These are phyloP conservation scores for Tridacna gigas DNA, from an alignment of 2,888 invertebrate genomes.

Conservation along the genomic window DNA sequence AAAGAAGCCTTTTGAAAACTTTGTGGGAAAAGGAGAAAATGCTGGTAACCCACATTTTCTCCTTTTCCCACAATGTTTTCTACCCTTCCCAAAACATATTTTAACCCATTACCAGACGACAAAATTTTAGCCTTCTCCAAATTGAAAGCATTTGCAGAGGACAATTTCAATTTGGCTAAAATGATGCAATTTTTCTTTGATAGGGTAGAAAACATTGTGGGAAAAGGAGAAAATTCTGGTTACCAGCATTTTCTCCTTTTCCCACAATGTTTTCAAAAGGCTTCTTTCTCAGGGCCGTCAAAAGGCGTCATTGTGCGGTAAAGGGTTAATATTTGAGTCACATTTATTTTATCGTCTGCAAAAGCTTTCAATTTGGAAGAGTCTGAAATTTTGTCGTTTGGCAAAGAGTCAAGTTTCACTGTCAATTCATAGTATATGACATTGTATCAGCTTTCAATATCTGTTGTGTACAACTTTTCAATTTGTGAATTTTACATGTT, in stretches of 20 bases:
- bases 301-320: background rate
- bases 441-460: too few species aligned
- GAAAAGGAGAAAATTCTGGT: background rate
- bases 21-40: background rate
- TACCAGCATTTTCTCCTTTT: background rate
- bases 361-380: too few species aligned
- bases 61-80: slow-evolving; percentile 3
- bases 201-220: background rate
- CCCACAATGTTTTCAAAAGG: background rate
- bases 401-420: too few species aligned
- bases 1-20: background rate
- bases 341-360: too few species aligned
- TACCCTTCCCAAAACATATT: background rate
- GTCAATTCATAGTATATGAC: too few species aligned
- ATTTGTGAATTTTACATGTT: too few species aligned
- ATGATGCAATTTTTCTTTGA: background rate
- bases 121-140: too few species aligned
- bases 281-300: background rate
- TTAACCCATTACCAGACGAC: too few species aligned
- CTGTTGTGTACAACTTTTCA: too few species aligned
- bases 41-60: background rate
- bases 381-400: too few species aligned
- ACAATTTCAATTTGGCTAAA: too few species aligned
- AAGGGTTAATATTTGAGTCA: background rate
- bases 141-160: too few species aligned